Evolutionary conservation across 2,113 vertebrate species (phyloP), one percentile per base, ranked within the genome.

Genomic region (Prinia subflava): DNA sequence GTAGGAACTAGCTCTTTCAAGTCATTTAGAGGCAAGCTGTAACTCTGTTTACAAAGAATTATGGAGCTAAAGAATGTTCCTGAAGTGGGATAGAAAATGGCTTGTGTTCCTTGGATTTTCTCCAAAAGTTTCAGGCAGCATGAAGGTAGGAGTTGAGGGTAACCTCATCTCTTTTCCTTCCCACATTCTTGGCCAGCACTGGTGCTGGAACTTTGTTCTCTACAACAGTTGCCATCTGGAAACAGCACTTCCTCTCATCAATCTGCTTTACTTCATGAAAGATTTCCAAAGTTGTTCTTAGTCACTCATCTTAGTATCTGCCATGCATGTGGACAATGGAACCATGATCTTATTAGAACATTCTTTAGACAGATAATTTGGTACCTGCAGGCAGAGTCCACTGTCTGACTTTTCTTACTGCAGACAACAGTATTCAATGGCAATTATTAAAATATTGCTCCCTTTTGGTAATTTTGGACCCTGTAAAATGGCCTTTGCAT

Each of bases 121-220:
- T 92, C 91, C 83, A 87, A 13, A 74, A 87, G 39, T 84, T 94
- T 87, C 49, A 78, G 92, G 89, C 69, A 87, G 90, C 83, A 68
- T 62, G 77, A 81, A 94, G 67, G 77, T 91, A 69, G 87, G 83
- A 95, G 84, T 96, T 82, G 30, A 88, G 87, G 75, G 63, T 85
- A 94, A 95, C 55, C 50, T 97, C 68, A 59, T 79, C 71, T 89
- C 65, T 86, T 50, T 88, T 92, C 55, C 70, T 91, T 95, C 90
- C 87, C 64, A 67, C 55, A 19, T 56, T 90, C 85, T 93, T 94
- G 82, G 87, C 85, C 59, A 81, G 59, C 6, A 5, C 41, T 86
- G 79, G n/a, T 81, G 68, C 59, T 94, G 67, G 70, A 86, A 83
- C 79, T 83, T 93, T 41, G n/a, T 87, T 92, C 53, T 89, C 23